Percentiles rank a stretch among this genome's conserved stretches.
phyloP scores from a whole-genome alignment of 1,140 invertebrate species.

The Adelges cooleyi region DNA sequence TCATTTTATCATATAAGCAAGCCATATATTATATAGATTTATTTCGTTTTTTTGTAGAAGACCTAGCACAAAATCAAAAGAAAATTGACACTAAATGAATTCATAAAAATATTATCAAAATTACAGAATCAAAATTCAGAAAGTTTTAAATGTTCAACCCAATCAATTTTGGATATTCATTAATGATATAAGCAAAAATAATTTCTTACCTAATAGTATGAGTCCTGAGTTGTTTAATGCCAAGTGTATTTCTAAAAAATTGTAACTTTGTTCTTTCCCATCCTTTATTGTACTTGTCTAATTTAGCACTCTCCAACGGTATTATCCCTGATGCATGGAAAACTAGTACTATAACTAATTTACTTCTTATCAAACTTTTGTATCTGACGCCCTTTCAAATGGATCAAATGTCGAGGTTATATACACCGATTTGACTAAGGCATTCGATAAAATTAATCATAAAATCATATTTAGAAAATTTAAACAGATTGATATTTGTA shows the following conservation, averaged over 20 bases:
- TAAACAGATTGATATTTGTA: not conserved
- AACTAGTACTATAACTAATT: conserved; percentile 12
- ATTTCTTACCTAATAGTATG: not conserved
- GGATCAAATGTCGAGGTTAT: not conserved
- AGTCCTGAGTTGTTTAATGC: not conserved
- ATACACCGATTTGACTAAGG: not conserved
- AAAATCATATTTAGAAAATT: not conserved
- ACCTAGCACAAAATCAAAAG: no score
- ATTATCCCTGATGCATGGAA: not conserved
- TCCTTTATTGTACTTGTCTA: not conserved
- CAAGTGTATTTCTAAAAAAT: not conserved
- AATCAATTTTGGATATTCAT: not conserved
- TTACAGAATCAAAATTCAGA: not conserved
- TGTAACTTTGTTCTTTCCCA: not conserved
- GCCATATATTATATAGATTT: no score
- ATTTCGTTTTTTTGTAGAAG: no score
- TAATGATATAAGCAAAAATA: not conserved
- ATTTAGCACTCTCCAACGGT: not conserved
- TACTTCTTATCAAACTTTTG: not conserved
- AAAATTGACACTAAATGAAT: no score
- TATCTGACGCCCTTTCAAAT: not conserved
- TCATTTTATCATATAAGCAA: no score
- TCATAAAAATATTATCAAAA: not conserved
- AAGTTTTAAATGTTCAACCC: not conserved
- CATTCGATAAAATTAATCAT: not conserved